Evolutionary conservation across 2,797 vertebrate species (phyloP), one percentile per base, ranked within the genome.

Genomic region (Sebastes trivittatus): DNA sequence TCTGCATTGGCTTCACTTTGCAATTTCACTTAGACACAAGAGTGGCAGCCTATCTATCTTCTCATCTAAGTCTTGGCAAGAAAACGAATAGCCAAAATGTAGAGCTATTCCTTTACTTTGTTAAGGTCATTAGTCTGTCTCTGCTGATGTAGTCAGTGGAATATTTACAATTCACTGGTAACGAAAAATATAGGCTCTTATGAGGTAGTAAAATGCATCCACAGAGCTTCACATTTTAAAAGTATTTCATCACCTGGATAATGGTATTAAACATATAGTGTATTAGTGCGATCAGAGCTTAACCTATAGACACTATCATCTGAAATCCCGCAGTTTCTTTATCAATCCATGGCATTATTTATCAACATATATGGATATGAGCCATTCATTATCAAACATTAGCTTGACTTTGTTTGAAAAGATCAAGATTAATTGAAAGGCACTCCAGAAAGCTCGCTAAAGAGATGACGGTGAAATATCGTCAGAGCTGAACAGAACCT

Each of bases 401-500:
- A 34, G 8, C 23, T 25, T 76, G 81, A 81, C 60, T 86, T 64
- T 10, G 29, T 75, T 81, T 70, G 61, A 81, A 77, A 71, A 84
- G 69, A 81, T 84, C 72, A 74, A 91, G 87, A 92, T 91, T 83
- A 90, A 92, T 92, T 90, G 84, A 87, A 86, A 83, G 14, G 11
- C 82, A 78, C 46, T 86, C 77, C 88, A 86, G 80, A 82, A 77
- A 88, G 75, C 13, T 83, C 85, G 78, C 88, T 84, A 84, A 87
- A 90, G 79, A 81, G 84, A 89, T 87, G 84, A 92, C 49, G 85
- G 88, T 91, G 77, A 92, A 92, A 92, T 89, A 89, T 87, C 82
- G 86, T 87, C 78, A 76, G 85, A 64, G 85, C 90, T 79, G 80
- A 88, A 84, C 82, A 72, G 85, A 91, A 88, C 95, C 95, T 96